These are phyloP conservation scores for Sebastes matsubarae DNA, from an alignment of 2,797 vertebrate species.

Conservation along the genomic window DNA sequence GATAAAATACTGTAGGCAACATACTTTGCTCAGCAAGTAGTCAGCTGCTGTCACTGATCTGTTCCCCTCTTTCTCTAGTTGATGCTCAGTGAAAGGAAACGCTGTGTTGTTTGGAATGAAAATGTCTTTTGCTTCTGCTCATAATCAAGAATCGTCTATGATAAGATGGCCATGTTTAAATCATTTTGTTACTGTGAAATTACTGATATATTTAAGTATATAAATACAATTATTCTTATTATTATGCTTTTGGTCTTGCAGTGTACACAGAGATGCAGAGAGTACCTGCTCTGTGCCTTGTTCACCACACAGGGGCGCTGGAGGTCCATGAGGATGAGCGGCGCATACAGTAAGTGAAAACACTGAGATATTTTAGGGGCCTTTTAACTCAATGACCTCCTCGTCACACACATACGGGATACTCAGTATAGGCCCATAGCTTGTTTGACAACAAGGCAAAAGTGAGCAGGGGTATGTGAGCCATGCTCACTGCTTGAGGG, in stretches of 20 bases:
- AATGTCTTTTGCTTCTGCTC: background rate
- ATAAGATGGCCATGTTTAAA: background rate
- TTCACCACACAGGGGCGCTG: conserved; percentile 29
- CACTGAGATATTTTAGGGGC: background rate
- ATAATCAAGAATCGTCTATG: background rate
- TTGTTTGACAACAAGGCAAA: background rate
- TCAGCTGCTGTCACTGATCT: no score
- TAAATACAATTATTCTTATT: background rate
- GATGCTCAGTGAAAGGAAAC: background rate
- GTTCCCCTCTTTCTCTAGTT: background rate
- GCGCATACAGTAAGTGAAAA: no score
- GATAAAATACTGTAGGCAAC: no score
- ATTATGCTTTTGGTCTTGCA: background rate
- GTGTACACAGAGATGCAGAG: background rate
- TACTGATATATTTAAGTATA: background rate
- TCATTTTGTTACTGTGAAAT: background rate
- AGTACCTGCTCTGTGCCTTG: background rate
- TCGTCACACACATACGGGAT: background rate
- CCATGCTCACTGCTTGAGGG: no score
- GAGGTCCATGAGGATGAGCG: conserved; percentile 10
- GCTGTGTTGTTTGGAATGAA: background rate
- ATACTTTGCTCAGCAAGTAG: no score
- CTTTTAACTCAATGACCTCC: background rate
- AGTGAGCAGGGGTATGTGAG: no score
- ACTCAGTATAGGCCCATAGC: background rate